Evolutionary conservation across 2,113 vertebrate species (phyloP).

Genomic region (Ancistrus triradiatus): DNA sequence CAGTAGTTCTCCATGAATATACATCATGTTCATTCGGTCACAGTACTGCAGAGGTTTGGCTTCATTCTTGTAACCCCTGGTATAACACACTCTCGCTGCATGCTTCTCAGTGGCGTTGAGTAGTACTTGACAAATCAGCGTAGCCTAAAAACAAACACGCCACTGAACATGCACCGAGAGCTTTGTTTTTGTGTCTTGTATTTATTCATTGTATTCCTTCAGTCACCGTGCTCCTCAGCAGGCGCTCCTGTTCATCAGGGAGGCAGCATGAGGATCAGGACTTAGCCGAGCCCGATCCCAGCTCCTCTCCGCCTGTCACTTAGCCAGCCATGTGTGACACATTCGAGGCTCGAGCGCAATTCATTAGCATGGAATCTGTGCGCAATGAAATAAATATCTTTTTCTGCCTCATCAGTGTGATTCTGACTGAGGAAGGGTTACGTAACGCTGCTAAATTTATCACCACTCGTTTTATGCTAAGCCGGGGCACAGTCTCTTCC

Average conservation of each 20-base stretch:
- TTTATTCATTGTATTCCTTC: conserved; percentile 19
- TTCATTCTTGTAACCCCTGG: too few species aligned
- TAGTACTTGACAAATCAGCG: conserved; percentile 1
- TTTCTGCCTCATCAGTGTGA: conserved; percentile 71
- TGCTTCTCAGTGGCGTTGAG: conserved; percentile 14
- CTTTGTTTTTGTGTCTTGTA: not conserved
- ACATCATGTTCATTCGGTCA: too few species aligned
- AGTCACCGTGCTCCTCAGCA: conserved; percentile 34
- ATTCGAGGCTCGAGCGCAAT: conserved; percentile 49
- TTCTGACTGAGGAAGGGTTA: conserved; percentile 66
- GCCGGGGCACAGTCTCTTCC: conserved; percentile 58
- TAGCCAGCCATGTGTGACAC: conserved; percentile 41
- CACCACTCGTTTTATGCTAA: conserved; percentile 71
- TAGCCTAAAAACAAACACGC: conserved; percentile 29
- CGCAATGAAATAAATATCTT: conserved; percentile 55
- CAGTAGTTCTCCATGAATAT: too few species aligned
- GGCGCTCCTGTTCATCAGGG: conserved; percentile 42
- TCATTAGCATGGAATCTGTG: conserved; percentile 51
- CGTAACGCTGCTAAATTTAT: conserved; percentile 73
- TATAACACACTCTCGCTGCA: conserved; percentile 16
- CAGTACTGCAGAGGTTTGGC: too few species aligned
- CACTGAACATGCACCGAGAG: conserved; percentile 2
- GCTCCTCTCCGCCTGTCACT: conserved; percentile 39
- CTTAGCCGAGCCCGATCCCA: conserved; percentile 34
- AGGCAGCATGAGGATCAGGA: conserved; percentile 39